Conservation (phyloP, 1,140 invertebrate genomes). For the Drosophila sucinea region DNA sequence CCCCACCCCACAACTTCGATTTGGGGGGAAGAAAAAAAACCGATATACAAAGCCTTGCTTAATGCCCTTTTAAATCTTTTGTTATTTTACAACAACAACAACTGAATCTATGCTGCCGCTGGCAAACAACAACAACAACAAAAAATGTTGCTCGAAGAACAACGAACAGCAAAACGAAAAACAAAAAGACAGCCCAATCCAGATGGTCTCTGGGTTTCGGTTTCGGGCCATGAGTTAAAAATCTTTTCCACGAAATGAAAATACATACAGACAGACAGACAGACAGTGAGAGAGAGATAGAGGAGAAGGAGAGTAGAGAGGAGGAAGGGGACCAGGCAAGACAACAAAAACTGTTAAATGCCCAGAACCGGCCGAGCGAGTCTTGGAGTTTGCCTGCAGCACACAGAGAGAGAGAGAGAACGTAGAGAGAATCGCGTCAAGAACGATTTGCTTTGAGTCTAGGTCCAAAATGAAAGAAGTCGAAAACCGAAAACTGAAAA, state of each 20-base stretch:
- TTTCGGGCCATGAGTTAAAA: constrained; percentile 74
- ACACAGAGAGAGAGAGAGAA: not conserved
- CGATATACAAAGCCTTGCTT: constrained; percentile 42
- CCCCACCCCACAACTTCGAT: constrained; percentile 25
- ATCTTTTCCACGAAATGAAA: constrained; percentile 81
- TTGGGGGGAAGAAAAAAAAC: constrained; percentile 61
- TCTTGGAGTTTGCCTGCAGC: constrained; percentile 52
- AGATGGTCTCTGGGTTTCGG: constrained; percentile 61
- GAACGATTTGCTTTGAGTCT: constrained; percentile 45
- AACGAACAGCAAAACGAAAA: constrained; percentile 31
- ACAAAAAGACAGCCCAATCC: constrained; percentile 54
- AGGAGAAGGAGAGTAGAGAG: constrained; percentile 21
- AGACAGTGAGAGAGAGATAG: constrained; percentile 11
- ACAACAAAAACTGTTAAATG: constrained; percentile 62
- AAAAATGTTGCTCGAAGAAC: constrained; percentile 37
- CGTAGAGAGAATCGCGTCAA: constrained; percentile 22
- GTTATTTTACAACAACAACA: constrained; percentile 72
- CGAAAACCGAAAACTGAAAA: constrained; percentile 10
- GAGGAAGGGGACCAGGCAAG: constrained; percentile 20
- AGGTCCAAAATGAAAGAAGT: constrained; percentile 41
- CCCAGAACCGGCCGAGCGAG: constrained; percentile 77
- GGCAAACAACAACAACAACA: constrained; percentile 56
- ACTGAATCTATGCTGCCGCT: constrained; percentile 61
- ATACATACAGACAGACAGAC: constrained; percentile 47
- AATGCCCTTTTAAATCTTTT: constrained; percentile 82